Base-by-base conservation (phyloP, 2,113 vertebrate genomes). In the Fukomys damarensis region DNA sequence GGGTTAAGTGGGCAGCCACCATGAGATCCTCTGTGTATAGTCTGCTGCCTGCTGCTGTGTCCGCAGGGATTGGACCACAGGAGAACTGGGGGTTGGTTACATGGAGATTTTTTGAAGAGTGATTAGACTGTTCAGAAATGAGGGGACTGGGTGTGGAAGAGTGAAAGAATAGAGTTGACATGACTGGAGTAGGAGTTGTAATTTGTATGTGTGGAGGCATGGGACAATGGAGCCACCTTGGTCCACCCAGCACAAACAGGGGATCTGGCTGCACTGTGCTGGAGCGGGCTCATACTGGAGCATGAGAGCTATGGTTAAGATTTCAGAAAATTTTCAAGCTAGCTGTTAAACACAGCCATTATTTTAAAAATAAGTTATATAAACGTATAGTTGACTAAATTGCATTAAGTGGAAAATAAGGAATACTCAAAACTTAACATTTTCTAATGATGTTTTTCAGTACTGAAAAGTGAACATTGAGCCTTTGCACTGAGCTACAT, bases 301-400 rank as follows among this genome's bases (percentile, higher is more conserved):
- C 10, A 43, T 19, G 5, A 82, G 56, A 61, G 63, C 6, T 66
- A 32, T 59, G 12, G 68, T 82, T 76, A 77, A 35, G 35, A 82
- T 82, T 81, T 92, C 84, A 76, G 80, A 80, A 49, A 49, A 49
- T 49, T 9, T 49, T 5, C 46, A 49, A 49, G 46, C 46, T 49
- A 49, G 46, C 9, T 49, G 46, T 49, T 49, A 49, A 49, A 61
- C 59, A 61, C 24, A 61, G 59, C 20, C 59, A 24, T 79, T 85
- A 65, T 86, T 96, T 28, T 7, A 35, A 81, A 84, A 89, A 49
- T 49, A 79, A 81, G 7, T 86, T 20, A 14, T 35, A 24, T 83
- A 77, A 74, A 79, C 24, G 81, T 74, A 59, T 8, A 89, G 80
- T 76, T 74, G 74, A 95, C 65, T 91, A 93, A 70, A 41, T 65